phyloP scores from a whole-genome alignment of 2,797 vertebrate species.

The Huso huso region DNA sequence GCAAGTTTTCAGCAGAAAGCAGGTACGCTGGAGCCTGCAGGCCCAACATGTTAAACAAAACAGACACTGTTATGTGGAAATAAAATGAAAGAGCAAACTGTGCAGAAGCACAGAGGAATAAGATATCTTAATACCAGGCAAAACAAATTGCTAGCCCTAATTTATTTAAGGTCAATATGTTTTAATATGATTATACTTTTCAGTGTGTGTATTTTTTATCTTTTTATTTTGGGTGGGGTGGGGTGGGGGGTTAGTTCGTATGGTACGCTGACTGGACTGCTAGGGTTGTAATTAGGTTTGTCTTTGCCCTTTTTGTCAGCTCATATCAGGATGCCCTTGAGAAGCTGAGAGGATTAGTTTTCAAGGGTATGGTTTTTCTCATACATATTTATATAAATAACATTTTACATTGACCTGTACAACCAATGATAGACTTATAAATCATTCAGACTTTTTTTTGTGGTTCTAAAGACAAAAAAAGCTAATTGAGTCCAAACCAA shows the following conservation, averaged over 20 bases:
- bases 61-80: conserved; percentile 18
- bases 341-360: neutral
- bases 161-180: neutral
- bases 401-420: neutral
- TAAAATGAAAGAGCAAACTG: conserved; percentile 1
- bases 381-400: conserved; percentile 6
- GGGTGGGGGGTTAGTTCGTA: neutral
- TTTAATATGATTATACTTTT: neutral
- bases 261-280: neutral
- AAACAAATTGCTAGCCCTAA: neutral
- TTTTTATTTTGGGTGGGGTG: too few relatives aligned
- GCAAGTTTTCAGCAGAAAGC: conserved; percentile 40
- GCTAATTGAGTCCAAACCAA: too few relatives aligned
- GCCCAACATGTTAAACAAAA: conserved; percentile 26
- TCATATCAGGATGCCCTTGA: neutral
- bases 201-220: too few relatives aligned
- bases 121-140: conserved; percentile 28
- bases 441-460: too few relatives aligned
- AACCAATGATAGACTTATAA: neutral
- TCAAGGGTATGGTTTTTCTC: neutral
- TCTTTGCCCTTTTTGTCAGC: neutral
- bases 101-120: conserved; percentile 28
- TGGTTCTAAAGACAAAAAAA: too few relatives aligned
- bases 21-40: conserved; percentile 32
- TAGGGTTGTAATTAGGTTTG: neutral